Evolutionary conservation across 1,140 invertebrate species (phyloP).

Genomic region (Papilio xuthus): DNA sequence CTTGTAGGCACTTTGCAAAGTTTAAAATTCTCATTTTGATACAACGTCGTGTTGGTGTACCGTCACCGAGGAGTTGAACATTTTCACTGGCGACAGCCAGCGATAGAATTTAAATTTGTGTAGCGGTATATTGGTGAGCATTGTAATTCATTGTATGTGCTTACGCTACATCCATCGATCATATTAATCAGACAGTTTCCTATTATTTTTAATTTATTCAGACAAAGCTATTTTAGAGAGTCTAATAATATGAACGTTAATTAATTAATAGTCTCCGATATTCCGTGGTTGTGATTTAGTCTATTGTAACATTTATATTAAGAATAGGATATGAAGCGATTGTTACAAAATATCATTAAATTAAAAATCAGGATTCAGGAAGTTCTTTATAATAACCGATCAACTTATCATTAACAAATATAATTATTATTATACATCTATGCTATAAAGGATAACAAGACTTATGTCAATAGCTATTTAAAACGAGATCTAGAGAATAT

Average conservation of each 20-base stretch:
- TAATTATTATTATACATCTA: too few species aligned
- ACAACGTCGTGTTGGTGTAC: constrained; percentile 71
- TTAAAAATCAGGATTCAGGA: too few species aligned
- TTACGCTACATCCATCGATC: constrained; percentile 57
- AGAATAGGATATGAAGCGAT: too few species aligned
- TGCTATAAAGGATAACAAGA: too few species aligned
- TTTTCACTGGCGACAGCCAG: constrained; percentile 71
- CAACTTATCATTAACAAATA: too few species aligned
- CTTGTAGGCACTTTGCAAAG: constrained; percentile 65
- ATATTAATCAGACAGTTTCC: constrained; percentile 64
- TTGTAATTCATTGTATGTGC: constrained; percentile 69
- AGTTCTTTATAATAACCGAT: too few species aligned
- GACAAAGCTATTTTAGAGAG: constrained; percentile 18
- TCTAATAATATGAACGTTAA: neutral
- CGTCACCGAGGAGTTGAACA: constrained; percentile 68
- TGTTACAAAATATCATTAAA: too few species aligned
- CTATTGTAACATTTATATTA: too few species aligned
- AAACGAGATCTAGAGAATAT: too few species aligned
- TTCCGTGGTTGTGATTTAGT: too few species aligned
- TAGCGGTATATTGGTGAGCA: constrained; percentile 70
- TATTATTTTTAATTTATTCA: constrained; percentile 37
- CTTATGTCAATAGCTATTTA: too few species aligned
- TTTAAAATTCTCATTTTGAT: constrained; percentile 73
- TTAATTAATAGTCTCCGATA: neutral
- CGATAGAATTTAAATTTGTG: constrained; percentile 77